Conservation (phyloP, 2,888 invertebrate species). For the Cephonodes hylas region DNA sequence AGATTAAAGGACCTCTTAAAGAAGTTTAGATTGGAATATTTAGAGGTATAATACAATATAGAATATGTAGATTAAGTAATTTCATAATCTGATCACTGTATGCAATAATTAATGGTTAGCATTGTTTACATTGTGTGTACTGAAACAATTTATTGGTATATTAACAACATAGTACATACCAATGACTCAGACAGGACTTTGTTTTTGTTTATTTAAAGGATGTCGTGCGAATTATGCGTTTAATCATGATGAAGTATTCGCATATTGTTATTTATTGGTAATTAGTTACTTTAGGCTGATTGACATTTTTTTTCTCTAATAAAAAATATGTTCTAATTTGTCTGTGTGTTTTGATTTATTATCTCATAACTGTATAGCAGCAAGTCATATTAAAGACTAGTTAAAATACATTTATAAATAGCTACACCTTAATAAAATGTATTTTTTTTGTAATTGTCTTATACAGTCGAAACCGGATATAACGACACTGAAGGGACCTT, state of each 20-base stretch:
- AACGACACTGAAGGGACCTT: too few species aligned
- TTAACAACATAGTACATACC: neutral
- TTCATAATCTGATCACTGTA: conserved; percentile 23
- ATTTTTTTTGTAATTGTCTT: too few species aligned
- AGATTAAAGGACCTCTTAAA: conserved; percentile 26
- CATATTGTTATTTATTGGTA: conserved; percentile 74
- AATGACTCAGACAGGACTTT: conserved; percentile 25
- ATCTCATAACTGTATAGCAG: too few species aligned
- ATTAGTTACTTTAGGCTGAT: conserved; percentile 66
- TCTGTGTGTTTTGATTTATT: conserved; percentile 19
- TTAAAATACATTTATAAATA: too few species aligned
- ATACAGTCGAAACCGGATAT: too few species aligned
- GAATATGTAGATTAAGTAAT: conserved; percentile 33
- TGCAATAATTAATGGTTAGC: conserved; percentile 4
- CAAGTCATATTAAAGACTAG: too few species aligned
- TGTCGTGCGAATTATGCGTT: conserved; percentile 27
- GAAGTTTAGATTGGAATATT: conserved; percentile 28
- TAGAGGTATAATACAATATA: conserved; percentile 32
- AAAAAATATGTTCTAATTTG: conserved; percentile 67
- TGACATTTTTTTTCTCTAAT: conserved; percentile 65
- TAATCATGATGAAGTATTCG: conserved; percentile 46
- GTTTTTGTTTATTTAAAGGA: conserved; percentile 26
- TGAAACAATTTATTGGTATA: conserved; percentile 1
- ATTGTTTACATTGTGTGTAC: conserved; percentile 3
- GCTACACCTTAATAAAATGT: too few species aligned